Base-by-base conservation (phyloP, 2,888 invertebrate genomes). In the Chalcis sispes region DNA sequence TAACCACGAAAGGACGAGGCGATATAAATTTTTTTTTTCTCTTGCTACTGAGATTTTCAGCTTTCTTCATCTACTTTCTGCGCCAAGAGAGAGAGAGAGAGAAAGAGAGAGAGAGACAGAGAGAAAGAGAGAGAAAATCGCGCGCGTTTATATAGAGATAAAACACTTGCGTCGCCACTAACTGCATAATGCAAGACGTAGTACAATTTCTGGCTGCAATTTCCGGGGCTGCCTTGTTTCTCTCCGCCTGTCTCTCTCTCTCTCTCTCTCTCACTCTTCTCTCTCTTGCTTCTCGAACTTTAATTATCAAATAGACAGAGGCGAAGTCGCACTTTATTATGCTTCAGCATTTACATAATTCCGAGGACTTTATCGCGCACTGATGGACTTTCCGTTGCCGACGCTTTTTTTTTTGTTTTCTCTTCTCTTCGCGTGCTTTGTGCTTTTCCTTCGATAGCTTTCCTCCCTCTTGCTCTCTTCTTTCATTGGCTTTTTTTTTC, bases 231-330 rank as follows among this genome's bases (percentile, higher is more conserved):
- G 40, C 54, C 42, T n/a, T n/a, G n/a, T n/a, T n/a, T n/a, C n/a
- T n/a, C n/a, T n/a, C n/a, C n/a, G n/a, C n/a, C n/a, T n/a, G n/a
- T n/a, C n/a, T n/a, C n/a, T n/a, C n/a, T n/a, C n/a, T n/a, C n/a
- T n/a, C n/a, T n/a, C n/a, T n/a, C n/a, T n/a, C n/a, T n/a, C n/a
- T n/a, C n/a, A n/a, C n/a, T n/a, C n/a, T n/a, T n/a, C n/a, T n/a
- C 8, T 5, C 56, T 23, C 59, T 40, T 36, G 50, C 59, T n/a
- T 59, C 70, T 70, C 70, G 46, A 70, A 70, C 50, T 70, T 70
- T 70, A 70, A 70, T 70, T 70, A 70, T 50, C 48, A 61, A 70
- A 70, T 70, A 70, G 59, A 50, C 61, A 61, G 50, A 36, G 56
- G n/a, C 50, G 40, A 70, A 50, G 50, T 48, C 10, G 50, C 69